Percentiles rank a stretch among this genome's conserved stretches.
These are phyloP conservation scores for Dendrolimus punctatus DNA, from an alignment of 1,140 invertebrate species.

Conservation along the genomic window DNA sequence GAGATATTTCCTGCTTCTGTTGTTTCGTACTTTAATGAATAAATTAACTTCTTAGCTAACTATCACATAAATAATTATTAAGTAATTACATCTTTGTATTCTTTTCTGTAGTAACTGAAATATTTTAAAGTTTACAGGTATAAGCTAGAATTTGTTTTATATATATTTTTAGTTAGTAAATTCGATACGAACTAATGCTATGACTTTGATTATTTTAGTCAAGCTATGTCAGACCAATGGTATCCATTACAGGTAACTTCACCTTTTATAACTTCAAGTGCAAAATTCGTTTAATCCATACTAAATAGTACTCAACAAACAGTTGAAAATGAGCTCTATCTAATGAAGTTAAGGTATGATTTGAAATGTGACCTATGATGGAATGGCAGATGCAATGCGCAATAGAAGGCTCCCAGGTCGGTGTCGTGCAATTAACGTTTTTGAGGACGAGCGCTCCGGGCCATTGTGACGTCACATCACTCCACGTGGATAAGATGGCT, in stretches of 20 bases:
- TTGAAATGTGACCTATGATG: constrained; percentile 11
- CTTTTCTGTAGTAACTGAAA: too few species aligned
- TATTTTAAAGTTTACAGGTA: constrained; percentile 10
- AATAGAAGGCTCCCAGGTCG: constrained; percentile 22
- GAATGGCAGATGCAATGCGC: constrained; percentile 22
- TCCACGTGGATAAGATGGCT: constrained; percentile 27
- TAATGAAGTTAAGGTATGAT: neutral
- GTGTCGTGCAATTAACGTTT: constrained; percentile 48
- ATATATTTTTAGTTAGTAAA: neutral
- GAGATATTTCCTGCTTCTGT: constrained; percentile 22
- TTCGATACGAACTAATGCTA: too few species aligned
- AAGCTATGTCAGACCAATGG: too few species aligned
- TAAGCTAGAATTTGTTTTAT: constrained; percentile 5
- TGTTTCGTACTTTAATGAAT: constrained; percentile 16
- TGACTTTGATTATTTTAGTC: too few species aligned
- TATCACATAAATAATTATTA: too few species aligned
- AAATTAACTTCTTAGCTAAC: constrained; percentile 5
- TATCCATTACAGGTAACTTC: too few species aligned
- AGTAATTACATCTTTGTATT: too few species aligned
- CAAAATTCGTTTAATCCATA: too few species aligned
- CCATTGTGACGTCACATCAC: constrained; percentile 32
- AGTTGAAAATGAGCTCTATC: neutral
- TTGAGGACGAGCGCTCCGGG: constrained; percentile 32
- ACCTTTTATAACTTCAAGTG: too few species aligned
- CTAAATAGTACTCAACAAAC: too few species aligned